Evolutionary conservation across 2,888 invertebrate species (phyloP).

Genomic region (Scaptodrosophila latifasciaeformis): DNA sequence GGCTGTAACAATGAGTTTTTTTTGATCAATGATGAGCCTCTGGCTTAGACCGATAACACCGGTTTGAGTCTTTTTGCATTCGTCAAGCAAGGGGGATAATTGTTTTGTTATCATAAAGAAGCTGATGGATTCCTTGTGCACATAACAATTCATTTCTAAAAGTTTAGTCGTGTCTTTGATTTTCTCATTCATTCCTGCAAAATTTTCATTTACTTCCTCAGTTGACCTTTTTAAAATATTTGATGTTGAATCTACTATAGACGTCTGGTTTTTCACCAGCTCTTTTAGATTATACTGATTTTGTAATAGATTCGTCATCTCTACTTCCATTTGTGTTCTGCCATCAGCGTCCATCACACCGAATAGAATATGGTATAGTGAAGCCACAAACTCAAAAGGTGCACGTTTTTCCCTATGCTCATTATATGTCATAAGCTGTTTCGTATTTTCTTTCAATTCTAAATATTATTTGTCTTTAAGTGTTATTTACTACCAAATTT

Average conservation of each 20-base stretch:
- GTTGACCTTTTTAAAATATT: conserved; percentile 16
- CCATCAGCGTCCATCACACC: conserved; percentile 17
- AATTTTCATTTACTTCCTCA: conserved; percentile 9
- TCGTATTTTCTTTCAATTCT: no score
- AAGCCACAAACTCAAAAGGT: conserved; percentile 10
- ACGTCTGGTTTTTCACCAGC: conserved; percentile 2
- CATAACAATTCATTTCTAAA: conserved; percentile 9
- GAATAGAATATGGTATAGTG: conserved; percentile 16
- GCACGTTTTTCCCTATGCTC: no score
- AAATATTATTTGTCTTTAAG: no score
- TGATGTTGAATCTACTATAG: conserved; percentile 11
- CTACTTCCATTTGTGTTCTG: not conserved
- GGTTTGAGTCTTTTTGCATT: conserved; percentile 2
- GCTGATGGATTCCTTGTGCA: conserved; percentile 8
- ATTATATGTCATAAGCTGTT: no score
- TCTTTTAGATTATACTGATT: conserved; percentile 8
- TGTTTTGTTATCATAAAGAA: conserved; percentile 5
- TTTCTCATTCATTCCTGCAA: not conserved
- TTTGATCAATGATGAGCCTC: no score
- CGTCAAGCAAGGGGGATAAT: not conserved
- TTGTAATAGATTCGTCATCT: conserved; percentile 7
- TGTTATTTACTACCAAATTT: no score
- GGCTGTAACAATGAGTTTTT: no score
- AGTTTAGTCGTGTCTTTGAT: conserved; percentile 3
- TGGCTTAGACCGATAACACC: conserved; percentile 1